Conservation (phyloP, 2,113 vertebrate species). For the Clinocottus analis region DNA sequence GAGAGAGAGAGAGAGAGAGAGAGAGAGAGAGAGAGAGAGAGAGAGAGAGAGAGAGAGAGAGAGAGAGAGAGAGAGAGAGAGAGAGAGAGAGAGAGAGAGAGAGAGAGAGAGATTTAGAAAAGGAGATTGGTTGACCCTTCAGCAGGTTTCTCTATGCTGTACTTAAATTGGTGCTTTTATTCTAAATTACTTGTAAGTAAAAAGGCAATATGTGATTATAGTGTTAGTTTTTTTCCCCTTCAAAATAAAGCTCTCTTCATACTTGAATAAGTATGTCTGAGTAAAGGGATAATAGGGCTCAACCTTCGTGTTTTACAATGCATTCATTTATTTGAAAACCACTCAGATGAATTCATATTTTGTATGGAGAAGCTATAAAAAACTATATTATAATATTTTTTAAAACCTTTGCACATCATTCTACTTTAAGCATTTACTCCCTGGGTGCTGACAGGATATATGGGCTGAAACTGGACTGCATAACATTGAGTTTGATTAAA, state of each 20-base stretch:
- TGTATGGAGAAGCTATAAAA: slow-evolving; percentile 9
- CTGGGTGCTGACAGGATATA: slow-evolving; percentile 49
- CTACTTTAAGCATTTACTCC: slow-evolving; percentile 37
- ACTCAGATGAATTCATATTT: slow-evolving; percentile 52
- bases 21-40: not conserved
- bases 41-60: not conserved
- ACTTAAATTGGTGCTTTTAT: slow-evolving; percentile 22
- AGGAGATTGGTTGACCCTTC: slow-evolving; percentile 9
- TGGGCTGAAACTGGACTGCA: slow-evolving; percentile 65
- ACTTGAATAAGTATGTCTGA: slow-evolving; percentile 2
- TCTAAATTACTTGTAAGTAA: slow-evolving; percentile 40
- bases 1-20: not conserved
- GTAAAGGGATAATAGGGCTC: slow-evolving; percentile 7
- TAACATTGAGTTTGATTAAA: slow-evolving; percentile 79
- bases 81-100: not conserved
- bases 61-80: not conserved
- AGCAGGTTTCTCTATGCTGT: slow-evolving; percentile 28
- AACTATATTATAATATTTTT: slow-evolving; percentile 54
- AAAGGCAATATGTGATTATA: slow-evolving; percentile 30
- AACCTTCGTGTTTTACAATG: slow-evolving; percentile 31
- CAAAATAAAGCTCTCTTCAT: slow-evolving; percentile 28
- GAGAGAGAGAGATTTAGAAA: not conserved
- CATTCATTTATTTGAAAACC: slow-evolving; percentile 43
- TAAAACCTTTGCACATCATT: slow-evolving; percentile 63
- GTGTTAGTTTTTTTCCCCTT: not conserved